phyloP scores from a whole-genome alignment of 2,797 vertebrate genomes.

The Darevskia mixta region DNA sequence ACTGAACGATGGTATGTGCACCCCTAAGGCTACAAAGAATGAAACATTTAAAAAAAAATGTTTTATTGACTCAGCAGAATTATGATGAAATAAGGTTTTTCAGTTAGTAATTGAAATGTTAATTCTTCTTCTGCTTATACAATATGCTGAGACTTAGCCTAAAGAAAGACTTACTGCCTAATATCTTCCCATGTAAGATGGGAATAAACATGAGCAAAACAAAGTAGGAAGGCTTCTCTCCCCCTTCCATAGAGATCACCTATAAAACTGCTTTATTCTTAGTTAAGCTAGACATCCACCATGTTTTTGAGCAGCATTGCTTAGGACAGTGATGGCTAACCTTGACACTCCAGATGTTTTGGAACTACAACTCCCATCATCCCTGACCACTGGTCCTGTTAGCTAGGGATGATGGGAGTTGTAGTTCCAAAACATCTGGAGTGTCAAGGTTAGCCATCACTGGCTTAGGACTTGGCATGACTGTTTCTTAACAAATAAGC shows the following conservation, averaged over 20 bases:
- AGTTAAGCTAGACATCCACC: not conserved
- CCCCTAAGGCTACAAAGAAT: slow-evolving; percentile 82
- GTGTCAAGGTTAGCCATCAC: too few relatives aligned
- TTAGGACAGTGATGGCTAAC: too few relatives aligned
- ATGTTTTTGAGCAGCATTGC: not conserved
- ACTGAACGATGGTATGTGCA: slow-evolving; percentile 86
- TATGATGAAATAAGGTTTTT: slow-evolving; percentile 26
- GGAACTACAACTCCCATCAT: too few relatives aligned
- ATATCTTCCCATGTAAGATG: not conserved
- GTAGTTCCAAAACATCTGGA: too few relatives aligned
- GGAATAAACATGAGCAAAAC: not conserved
- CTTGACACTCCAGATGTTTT: too few relatives aligned
- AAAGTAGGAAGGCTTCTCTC: not conserved
- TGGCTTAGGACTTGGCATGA: not conserved
- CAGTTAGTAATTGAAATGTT: not conserved
- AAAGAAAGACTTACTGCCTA: not conserved
- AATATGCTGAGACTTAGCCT: not conserved
- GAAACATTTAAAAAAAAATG: slow-evolving; percentile 45
- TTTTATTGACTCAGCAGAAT: slow-evolving; percentile 3
- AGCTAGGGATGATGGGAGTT: too few relatives aligned
- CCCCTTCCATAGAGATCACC: fast-evolving
- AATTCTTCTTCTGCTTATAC: not conserved
- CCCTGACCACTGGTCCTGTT: too few relatives aligned
- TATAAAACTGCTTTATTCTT: not conserved
- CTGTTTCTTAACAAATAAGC: not conserved